A percentile compares a stretch with the other conserved stretches of the same genome.
Conservation (phyloP, 2,888 invertebrate species). For the Linhomoeus sp. region DNA sequence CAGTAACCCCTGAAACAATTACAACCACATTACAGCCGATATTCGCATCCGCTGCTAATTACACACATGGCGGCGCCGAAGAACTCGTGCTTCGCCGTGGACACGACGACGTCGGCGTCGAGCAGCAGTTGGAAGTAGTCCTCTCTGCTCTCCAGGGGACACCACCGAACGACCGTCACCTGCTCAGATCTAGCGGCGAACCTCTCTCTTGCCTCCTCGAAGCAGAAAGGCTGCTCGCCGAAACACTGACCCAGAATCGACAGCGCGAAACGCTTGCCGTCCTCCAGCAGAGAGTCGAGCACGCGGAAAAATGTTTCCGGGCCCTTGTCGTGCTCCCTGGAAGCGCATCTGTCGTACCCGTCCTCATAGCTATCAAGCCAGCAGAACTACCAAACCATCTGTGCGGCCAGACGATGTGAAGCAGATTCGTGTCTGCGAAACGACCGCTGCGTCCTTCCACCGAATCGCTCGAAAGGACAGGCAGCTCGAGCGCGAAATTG, state of each 20-base stretch:
- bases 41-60: too few species aligned
- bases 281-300: background rate
- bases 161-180: slow-evolving; percentile 39
- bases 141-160: slow-evolving; percentile 37
- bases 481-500: slow-evolving; percentile 39
- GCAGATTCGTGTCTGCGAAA: slow-evolving; percentile 7
- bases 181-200: slow-evolving; percentile 28
- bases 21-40: too few species aligned
- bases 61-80: slow-evolving; percentile 55
- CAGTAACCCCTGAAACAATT: too few species aligned
- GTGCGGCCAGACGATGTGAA: slow-evolving; percentile 53
- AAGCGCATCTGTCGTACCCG: too few species aligned
- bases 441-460: background rate
- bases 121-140: slow-evolving; percentile 41
- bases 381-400: slow-evolving; percentile 46
- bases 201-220: slow-evolving; percentile 28
- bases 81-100: slow-evolving; percentile 53
- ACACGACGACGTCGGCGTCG: slow-evolving; percentile 45
- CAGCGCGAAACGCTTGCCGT: slow-evolving; percentile 20
- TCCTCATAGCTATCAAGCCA: too few species aligned
- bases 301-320: slow-evolving; percentile 3
- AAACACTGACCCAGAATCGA: slow-evolving; percentile 32
- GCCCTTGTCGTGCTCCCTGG: slow-evolving; percentile 7
- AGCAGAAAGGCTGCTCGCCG: background rate
- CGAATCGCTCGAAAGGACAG: slow-evolving; percentile 3